Base-by-base conservation (phyloP, 1,140 invertebrate genomes). In the Drosophila takahashii region DNA sequence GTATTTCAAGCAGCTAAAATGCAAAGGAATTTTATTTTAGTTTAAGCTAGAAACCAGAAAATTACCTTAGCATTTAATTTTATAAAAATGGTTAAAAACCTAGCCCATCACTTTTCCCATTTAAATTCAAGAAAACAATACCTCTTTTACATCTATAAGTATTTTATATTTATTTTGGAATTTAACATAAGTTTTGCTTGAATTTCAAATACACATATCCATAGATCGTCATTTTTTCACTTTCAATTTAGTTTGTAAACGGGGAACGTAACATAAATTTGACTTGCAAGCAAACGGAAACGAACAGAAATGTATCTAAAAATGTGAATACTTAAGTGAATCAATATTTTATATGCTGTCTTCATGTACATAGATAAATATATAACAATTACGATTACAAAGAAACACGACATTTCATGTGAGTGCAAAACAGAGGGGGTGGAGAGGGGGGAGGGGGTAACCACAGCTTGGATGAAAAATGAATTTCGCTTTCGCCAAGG, bases 321-420 rank as follows among this genome's bases (percentile, higher is more conserved):
- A 70, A 67, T 29, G 50, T 16, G 56, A 58, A 58, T 58, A 58
- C 56, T 58, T 65, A 48, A 34, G 22, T 67, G 62, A 56, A 26
- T 69, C 48, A 75, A 76, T 80, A 64, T 65, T 47, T 69, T 75
- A 75, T 72, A 81, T 81, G 54, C 47, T 71, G 47, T 79, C 57
- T 60, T 48, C 22, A 67, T 73, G 48, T 71, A 66, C 41, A 54
- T 77, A 72, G 58, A 73, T 79, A 66, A 66, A 73, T 77, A 65
- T 85, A 78, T 87, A 86, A 86, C 81, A 86, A 86, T 86, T 86
- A 86, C 75, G 74, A 87, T 85, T 86, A 81, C 72, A 84, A 85
- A 81, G 79, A 48, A 75, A 86, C 74, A 87, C 70, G 64, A 86
- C 74, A 85, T 81, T 80, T 45, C 13, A 73, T 69, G 65, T 57